Evolutionary conservation across 2,797 vertebrate species (phyloP).

Genomic region (Cottoperca gobio): DNA sequence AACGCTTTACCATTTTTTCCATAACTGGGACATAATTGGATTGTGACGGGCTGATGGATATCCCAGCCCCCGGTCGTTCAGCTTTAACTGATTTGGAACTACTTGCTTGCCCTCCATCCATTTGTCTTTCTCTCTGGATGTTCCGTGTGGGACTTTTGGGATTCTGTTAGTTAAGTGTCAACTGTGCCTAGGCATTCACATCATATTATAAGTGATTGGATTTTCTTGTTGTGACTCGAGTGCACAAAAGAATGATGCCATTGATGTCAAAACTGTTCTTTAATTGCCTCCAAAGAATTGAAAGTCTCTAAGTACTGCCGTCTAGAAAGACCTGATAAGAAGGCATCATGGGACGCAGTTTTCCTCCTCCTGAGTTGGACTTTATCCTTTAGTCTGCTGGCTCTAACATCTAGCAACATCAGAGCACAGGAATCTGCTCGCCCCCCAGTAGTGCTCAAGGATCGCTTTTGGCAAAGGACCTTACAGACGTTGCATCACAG

Average conservation of each 20-base stretch:
- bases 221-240: conserved; percentile 13
- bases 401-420: conserved; percentile 42
- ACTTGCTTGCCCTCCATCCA: conserved; percentile 37
- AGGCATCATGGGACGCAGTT: conserved; percentile 30
- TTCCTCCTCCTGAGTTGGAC: conserved; percentile 14
- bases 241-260: neutral
- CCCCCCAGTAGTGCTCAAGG: conserved; percentile 44
- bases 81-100: conserved; percentile 56
- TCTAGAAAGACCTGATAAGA: conserved; percentile 20
- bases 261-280: conserved; percentile 2
- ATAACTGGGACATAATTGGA: conserved; percentile 77
- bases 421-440: conserved; percentile 49
- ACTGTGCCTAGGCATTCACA: neutral
- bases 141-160: conserved; percentile 17
- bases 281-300: neutral
- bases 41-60: conserved; percentile 73
- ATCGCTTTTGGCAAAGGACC: conserved; percentile 53
- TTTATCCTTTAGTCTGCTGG: conserved; percentile 23
- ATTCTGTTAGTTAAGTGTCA: conserved; percentile 19
- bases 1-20: conserved; percentile 70
- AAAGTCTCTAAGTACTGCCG: conserved; percentile 6
- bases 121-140: conserved; percentile 36
- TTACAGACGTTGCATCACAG: conserved; percentile 78
- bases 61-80: conserved; percentile 69
- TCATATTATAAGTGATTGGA: neutral